These are phyloP conservation scores for Pelmatolapia mariae DNA, from an alignment of 2,113 vertebrate species.

Conservation along the genomic window DNA sequence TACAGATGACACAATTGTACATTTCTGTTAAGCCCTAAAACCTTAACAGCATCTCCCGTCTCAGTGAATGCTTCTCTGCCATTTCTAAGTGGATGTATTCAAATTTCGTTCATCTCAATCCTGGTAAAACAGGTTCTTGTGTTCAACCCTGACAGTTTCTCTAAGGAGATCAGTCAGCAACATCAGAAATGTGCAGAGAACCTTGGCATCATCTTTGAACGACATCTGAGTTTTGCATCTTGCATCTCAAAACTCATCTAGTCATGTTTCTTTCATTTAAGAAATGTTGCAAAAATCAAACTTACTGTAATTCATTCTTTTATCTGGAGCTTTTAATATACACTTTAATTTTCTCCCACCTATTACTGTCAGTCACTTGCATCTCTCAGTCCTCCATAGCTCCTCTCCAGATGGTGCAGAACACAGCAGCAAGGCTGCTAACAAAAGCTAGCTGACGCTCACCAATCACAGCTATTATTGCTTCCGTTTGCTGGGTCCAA, in stretches of 20 bases:
- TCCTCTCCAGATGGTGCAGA: not conserved
- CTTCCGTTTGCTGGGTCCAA: not conserved
- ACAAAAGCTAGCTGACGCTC: not conserved
- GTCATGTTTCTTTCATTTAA: not conserved
- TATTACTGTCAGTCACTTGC: not conserved
- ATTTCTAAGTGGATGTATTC: not conserved
- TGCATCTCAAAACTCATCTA: not conserved
- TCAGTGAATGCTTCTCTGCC: not conserved
- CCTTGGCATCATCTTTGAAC: not conserved
- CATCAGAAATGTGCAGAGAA: not conserved
- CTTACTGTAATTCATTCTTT: accelerated
- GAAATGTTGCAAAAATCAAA: not conserved
- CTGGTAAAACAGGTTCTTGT: not conserved
- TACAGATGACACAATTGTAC: not conserved
- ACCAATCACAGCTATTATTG: not conserved
- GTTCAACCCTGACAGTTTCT: not conserved
- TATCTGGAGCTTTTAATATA: not conserved
- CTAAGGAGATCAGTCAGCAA: not conserved
- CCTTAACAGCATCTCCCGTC: not conserved
- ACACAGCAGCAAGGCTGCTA: not conserved
- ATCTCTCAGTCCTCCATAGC: not conserved
- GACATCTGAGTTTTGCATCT: not conserved
- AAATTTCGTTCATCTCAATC: not conserved
- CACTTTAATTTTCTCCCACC: not conserved
- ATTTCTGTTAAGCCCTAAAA: not conserved